A percentile compares a stretch with the other conserved stretches of the same genome.
Conservation (phyloP, 2,888 invertebrate species). For the Pachydiplax longipennis region DNA sequence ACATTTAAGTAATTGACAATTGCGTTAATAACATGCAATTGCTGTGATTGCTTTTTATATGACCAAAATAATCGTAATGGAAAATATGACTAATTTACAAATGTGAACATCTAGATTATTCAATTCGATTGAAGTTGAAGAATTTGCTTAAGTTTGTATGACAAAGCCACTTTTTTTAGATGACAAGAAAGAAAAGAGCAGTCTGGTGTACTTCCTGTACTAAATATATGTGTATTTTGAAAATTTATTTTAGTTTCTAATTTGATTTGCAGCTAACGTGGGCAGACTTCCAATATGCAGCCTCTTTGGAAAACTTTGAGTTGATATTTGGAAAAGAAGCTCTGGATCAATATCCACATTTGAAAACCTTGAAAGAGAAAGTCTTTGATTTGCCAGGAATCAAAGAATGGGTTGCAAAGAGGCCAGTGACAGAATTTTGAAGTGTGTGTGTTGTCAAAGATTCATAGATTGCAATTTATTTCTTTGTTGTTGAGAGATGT, state of each 20-base stretch:
- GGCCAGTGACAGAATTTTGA: conserved; percentile 66
- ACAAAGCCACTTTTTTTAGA: no score
- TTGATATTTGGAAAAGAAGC: conserved; percentile 63
- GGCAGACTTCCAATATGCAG: conserved; percentile 68
- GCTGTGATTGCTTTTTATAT: no score
- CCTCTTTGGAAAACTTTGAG: conserved; percentile 65
- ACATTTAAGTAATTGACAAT: background rate
- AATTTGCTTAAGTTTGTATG: no score
- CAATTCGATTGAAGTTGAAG: no score
- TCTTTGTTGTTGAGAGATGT: conserved; percentile 14
- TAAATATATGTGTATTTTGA: no score
- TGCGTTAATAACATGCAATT: background rate
- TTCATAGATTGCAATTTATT: background rate
- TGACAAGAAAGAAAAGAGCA: no score
- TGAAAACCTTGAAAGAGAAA: conserved; percentile 63
- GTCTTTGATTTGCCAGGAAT: conserved; percentile 65
- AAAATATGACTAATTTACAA: no score
- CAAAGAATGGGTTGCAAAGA: conserved; percentile 64
- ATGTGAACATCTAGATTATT: no score
- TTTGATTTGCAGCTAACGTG: conserved; percentile 64
- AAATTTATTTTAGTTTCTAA: no score
- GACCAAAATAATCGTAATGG: no score
- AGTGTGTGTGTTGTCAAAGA: conserved; percentile 46
- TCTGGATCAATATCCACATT: conserved; percentile 63
- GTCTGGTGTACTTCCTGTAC: no score